A percentile compares a stretch with the other conserved stretches of the same genome.
Conservation (phyloP, 2,888 invertebrate genomes). For the Pandemis corylana region DNA sequence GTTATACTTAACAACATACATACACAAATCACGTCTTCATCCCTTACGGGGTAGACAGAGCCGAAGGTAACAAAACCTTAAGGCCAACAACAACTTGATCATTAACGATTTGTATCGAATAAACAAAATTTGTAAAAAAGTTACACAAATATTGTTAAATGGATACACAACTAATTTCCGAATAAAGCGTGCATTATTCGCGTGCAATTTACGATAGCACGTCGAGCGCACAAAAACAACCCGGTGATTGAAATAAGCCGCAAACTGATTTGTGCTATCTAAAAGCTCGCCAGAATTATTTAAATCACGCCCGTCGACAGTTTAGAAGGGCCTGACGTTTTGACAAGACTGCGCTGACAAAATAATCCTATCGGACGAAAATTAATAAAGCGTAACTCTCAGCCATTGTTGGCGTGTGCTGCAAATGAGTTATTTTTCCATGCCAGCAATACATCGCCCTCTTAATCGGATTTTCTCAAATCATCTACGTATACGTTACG, state of each 20-base stretch:
- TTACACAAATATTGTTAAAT: not conserved
- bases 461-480: slow-evolving; percentile 24
- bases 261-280: slow-evolving; percentile 9
- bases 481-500: not conserved
- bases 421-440: slow-evolving; percentile 66
- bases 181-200: slow-evolving; percentile 25
- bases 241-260: slow-evolving; percentile 18
- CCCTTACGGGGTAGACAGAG: too few species aligned
- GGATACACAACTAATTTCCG: not conserved
- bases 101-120: not conserved
- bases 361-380: slow-evolving; percentile 41
- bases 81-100: not conserved
- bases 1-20: not conserved
- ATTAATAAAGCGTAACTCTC: slow-evolving; percentile 55
- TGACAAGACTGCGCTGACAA: slow-evolving; percentile 35
- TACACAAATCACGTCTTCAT: too few species aligned
- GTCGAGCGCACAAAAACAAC: slow-evolving; percentile 22
- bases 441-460: slow-evolving; percentile 59
- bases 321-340: slow-evolving; percentile 32
- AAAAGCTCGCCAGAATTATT: slow-evolving; percentile 22
- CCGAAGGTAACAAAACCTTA: too few species aligned
- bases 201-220: slow-evolving; percentile 26
- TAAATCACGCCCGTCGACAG: slow-evolving; percentile 14
- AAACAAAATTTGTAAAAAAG: not conserved
- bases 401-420: slow-evolving; percentile 64